Conservation (phyloP, 1,140 invertebrate genomes). For the Heliothis subflexa region DNA sequence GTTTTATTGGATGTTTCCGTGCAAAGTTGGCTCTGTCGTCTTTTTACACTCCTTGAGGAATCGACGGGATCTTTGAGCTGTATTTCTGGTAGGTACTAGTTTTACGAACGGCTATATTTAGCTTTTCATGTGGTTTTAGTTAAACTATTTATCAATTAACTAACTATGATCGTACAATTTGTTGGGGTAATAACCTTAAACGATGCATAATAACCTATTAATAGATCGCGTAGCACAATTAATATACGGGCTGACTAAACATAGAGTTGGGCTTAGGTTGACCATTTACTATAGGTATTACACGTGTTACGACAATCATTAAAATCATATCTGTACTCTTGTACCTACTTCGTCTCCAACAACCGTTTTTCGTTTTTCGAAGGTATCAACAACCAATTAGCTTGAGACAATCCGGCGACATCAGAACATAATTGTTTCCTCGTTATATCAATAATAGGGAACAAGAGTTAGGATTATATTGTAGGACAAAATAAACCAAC, state of each 20-base stretch:
- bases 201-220: slow-evolving; percentile 32
- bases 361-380: not conserved
- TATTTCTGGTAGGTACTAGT: slow-evolving; percentile 42
- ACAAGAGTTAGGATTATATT: slow-evolving; percentile 36
- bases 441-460: slow-evolving; percentile 33
- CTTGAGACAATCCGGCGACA: slow-evolving; percentile 6
- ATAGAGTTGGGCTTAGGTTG: not conserved
- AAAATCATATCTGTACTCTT: not conserved
- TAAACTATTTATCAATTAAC: too few relatives aligned
- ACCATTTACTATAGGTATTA: slow-evolving; percentile 1
- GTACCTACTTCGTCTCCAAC: not conserved
- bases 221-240: slow-evolving; percentile 8
- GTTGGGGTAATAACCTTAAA: slow-evolving; percentile 11
- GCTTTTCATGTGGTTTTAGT: not conserved
- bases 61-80: slow-evolving; percentile 62
- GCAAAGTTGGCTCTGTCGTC: slow-evolving; percentile 66
- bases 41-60: slow-evolving; percentile 54
- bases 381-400: slow-evolving; percentile 6
- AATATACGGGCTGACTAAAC: not conserved
- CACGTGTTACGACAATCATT: not conserved
- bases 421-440: slow-evolving; percentile 29
- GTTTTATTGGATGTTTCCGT: slow-evolving; percentile 79
- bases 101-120: slow-evolving; percentile 29
- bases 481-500: slow-evolving; percentile 29
- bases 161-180: not conserved